Evolutionary conservation across 2,888 invertebrate genomes (phyloP), one percentile per base, ranked within the genome.

Genomic region (Pantelozetes paolii): DNA sequence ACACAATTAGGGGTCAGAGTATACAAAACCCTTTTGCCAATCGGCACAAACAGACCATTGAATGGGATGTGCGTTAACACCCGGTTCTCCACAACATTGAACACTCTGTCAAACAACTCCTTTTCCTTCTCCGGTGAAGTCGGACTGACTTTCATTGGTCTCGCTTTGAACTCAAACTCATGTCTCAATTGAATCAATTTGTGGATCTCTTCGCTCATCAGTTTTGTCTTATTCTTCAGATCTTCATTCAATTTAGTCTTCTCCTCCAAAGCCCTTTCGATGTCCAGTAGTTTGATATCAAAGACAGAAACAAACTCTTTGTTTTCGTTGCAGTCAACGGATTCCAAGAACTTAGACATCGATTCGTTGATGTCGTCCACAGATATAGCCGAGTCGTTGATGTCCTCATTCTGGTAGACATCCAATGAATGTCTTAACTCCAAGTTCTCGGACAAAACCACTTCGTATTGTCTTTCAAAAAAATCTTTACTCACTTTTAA

Each of bases 221-320:
- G 42, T 40, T 67, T 36, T 1, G 42, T 40, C 20, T 42, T 36
- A 13, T 36, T 40, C 26, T n/a, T 36, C 42, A 67, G 23, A 2
- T 67, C 67, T 67, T 67, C 67, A n/a, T 67, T 42, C n/a, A 67
- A 42, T 40, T 20, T 36, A 20, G n/a, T 67, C 40, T 67, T 67
- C 42, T 67, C 67, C 30, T 67, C 67, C 40, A 67, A 42, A 36
- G 67, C 67, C 26, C 23, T 67, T 23, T 67, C 67, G 15, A 67
- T 42, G n/a, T 67, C 67, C 6, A 42, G 6, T 0, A 67, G 42
- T 23, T 67, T 67, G 1, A 67, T 67, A 23, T 67, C 67, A 11
- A 67, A 42, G 8, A 67, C 42, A 40, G 42, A 67, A 40, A 40
- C 67, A 36, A 67, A 40, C 20, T 42, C 67, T 67, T 36, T 30